Evolutionary conservation across 2,797 vertebrate species (phyloP), one percentile per base, ranked within the genome.

Genomic region (Streptopelia turtur): DNA sequence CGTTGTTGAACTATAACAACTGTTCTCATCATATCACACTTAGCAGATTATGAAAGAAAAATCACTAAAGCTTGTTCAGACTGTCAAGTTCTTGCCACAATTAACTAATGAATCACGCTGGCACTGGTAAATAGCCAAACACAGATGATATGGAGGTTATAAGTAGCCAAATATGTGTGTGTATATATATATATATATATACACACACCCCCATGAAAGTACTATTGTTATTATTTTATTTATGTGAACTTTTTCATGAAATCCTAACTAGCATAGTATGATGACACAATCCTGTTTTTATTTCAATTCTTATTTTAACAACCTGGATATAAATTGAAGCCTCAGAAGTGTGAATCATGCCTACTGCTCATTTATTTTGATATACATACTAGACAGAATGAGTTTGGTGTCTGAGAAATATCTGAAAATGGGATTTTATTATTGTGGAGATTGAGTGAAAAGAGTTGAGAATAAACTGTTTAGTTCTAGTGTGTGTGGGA

Each of bases 11-110:
- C 43, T 89, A 37, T 64, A 68, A 90, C 96, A 89, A 86, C 83
- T 56, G 55, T 12, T 66, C 43, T 39, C 95, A 59, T 87, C 85
- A 89, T 90, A 71, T 94, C 79, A 56, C 43, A 57, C 50, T 59
- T 92, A 91, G 71, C 24, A 87, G 53, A 78, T 90, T 88, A 94
- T 83, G 52, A 89, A 93, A 96, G 92, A 96, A 89, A 77, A 94
- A 96, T 78, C 64, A 64, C 86, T 89, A 33, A 71, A 83, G 85
- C 52, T 86, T 90, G 47, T 79, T 88, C 53, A 83, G 69, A 64
- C 61, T 87, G 69, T 83, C 71, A 89, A 71, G n/a, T 60, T 91
- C 79, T 81, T 89, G 33, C 65, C 64, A 74, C 84, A 72, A 39
- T 92, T 63, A 66, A 87, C 35, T 76, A 95, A 89, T 87, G 72